These are phyloP conservation scores for Lepidocyrtinus sp. DNA, from an alignment of 2,888 invertebrate species.

Conservation along the genomic window DNA sequence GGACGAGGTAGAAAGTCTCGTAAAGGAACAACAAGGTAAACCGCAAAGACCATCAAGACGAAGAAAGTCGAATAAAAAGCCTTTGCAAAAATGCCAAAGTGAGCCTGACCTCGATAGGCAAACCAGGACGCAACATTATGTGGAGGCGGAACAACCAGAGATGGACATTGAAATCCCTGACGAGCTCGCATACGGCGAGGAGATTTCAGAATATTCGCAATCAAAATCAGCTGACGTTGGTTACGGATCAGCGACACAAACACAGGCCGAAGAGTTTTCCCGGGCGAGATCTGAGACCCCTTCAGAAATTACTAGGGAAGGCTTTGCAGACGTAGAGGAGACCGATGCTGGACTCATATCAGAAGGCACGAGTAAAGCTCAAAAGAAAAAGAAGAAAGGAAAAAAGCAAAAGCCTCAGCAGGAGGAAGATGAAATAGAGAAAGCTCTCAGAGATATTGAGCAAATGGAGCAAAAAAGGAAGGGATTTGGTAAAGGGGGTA, in stretches of 20 bases:
- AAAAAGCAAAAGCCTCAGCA: slow-evolving; percentile 54
- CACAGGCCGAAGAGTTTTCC: slow-evolving; percentile 21
- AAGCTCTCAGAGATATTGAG: slow-evolving; percentile 65
- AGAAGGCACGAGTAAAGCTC: slow-evolving; percentile 32
- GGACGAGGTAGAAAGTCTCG: neutral
- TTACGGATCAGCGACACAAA: slow-evolving; percentile 24
- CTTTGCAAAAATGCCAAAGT: slow-evolving; percentile 26
- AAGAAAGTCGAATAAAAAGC: slow-evolving; percentile 32
- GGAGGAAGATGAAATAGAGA: slow-evolving; percentile 64
- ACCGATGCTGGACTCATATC: slow-evolving; percentile 46
- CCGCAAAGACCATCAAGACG: slow-evolving; percentile 44
- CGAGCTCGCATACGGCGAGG: slow-evolving; percentile 37
- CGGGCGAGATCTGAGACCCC: slow-evolving; percentile 48
- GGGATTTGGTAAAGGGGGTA: slow-evolving; percentile 35
- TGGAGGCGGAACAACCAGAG: slow-evolving; percentile 4
- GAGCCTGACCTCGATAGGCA: slow-evolving; percentile 16
- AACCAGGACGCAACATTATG: neutral
- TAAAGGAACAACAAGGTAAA: neutral
- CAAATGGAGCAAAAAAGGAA: slow-evolving; percentile 39
- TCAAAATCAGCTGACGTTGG: slow-evolving; percentile 46
- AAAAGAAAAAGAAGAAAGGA: slow-evolving; percentile 62
- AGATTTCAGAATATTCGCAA: slow-evolving; percentile 36
- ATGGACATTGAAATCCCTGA: slow-evolving; percentile 49
- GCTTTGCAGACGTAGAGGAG: slow-evolving; percentile 43
- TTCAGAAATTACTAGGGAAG: slow-evolving; percentile 47